Conservation (phyloP, 1,140 invertebrate species). For the Anastatus disparis region DNA sequence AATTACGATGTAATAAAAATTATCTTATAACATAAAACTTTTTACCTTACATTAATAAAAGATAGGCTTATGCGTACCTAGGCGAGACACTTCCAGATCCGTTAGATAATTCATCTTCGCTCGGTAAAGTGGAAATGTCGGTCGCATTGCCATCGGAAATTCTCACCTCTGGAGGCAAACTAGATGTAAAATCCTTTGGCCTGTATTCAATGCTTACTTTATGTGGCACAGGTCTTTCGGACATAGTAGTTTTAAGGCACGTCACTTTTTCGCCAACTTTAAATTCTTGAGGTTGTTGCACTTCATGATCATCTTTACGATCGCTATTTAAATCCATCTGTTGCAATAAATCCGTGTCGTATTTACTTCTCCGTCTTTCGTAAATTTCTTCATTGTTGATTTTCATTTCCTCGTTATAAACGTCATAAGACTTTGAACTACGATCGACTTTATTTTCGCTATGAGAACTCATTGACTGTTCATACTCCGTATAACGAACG, state of each 20-base stretch:
- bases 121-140: slow-evolving; percentile 62
- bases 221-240: slow-evolving; percentile 60
- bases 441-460: slow-evolving; percentile 52
- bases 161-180: slow-evolving; percentile 60
- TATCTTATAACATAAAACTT: no score
- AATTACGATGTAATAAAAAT: no score
- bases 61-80: slow-evolving; percentile 25
- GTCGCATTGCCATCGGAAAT: slow-evolving; percentile 68
- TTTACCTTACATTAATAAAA: not conserved
- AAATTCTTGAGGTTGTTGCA: slow-evolving; percentile 63
- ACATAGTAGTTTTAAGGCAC: slow-evolving; percentile 62
- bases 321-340: slow-evolving; percentile 38
- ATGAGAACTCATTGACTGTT: slow-evolving; percentile 49
- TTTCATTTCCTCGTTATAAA: slow-evolving; percentile 48
- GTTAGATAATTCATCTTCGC: slow-evolving; percentile 72
- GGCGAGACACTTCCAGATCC: slow-evolving; percentile 70
- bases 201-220: slow-evolving; percentile 67
- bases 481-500: slow-evolving; percentile 54
- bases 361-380: slow-evolving; percentile 57
- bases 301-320: slow-evolving; percentile 47
- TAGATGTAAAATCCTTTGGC: slow-evolving; percentile 61
- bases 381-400: slow-evolving; percentile 48
- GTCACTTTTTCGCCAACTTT: slow-evolving; percentile 69
- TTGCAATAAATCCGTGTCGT: slow-evolving; percentile 49
- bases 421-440: slow-evolving; percentile 51